phyloP scores from a whole-genome alignment of 2,888 invertebrate species.

The Amphiduros pacificus region DNA sequence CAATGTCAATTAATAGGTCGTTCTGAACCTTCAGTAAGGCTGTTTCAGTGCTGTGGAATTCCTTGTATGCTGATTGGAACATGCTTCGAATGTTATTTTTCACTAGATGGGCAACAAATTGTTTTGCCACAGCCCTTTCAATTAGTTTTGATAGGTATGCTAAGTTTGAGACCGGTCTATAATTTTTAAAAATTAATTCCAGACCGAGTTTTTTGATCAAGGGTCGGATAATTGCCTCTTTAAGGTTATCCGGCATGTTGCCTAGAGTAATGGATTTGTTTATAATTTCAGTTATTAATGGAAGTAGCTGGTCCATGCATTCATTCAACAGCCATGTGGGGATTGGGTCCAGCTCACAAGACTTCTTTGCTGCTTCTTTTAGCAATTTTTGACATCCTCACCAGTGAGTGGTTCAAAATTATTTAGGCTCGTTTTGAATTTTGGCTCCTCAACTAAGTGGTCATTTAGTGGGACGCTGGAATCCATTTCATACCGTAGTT shows the following conservation, averaged over 20 bases:
- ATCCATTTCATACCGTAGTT: too few species aligned
- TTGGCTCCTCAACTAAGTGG: too few species aligned
- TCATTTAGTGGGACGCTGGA: too few species aligned
- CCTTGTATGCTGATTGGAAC: slow-evolving; percentile 1
- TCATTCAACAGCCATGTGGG: too few species aligned
- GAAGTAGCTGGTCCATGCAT: too few species aligned
- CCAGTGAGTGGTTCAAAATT: too few species aligned
- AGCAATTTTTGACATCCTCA: too few species aligned
- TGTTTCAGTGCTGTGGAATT: not conserved
- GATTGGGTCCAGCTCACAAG: too few species aligned
- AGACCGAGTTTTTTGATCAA: not conserved
- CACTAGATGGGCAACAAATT: not conserved
- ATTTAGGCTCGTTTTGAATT: too few species aligned
- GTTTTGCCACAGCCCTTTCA: not conserved
- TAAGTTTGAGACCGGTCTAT: not conserved
- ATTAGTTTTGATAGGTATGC: not conserved
- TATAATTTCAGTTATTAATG: not conserved
- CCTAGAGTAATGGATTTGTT: not conserved
- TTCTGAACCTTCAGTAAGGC: not conserved
- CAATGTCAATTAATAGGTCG: not conserved
- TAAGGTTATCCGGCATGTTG: not conserved
- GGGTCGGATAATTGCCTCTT: not conserved
- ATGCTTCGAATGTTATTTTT: not conserved
- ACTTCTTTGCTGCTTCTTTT: too few species aligned
- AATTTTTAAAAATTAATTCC: slow-evolving; percentile 3